These are phyloP conservation scores for Misgurnus anguillicaudatus DNA, from an alignment of 2,113 vertebrate genomes.

Conservation along the genomic window DNA sequence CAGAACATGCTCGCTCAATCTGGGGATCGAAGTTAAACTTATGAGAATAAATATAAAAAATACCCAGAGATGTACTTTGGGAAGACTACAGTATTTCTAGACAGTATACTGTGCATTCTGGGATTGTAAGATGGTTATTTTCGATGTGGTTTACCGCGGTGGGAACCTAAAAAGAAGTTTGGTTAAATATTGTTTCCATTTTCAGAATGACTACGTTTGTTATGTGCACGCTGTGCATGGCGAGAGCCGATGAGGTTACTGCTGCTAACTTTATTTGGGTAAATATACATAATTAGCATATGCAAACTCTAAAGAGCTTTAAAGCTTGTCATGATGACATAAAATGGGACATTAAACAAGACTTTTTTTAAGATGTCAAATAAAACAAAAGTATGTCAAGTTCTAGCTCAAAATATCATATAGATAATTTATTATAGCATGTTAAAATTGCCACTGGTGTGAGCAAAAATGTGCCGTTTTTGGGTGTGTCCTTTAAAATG, in stretches of 20 bases:
- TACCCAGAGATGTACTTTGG: not conserved
- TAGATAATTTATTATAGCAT: no score
- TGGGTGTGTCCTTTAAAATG: no score
- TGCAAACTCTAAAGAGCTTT: not conserved
- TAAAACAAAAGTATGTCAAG: no score
- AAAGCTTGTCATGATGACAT: not conserved
- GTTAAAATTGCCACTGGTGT: no score
- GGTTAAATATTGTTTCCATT: conserved; percentile 51
- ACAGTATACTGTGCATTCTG: conserved; percentile 29
- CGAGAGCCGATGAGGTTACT: not conserved
- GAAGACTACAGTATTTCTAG: conserved; percentile 26
- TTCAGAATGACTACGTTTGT: conserved; percentile 39
- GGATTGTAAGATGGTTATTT: conserved; percentile 55
- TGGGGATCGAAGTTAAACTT: conserved; percentile 1
- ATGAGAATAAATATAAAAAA: conserved; percentile 26
- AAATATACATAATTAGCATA: conserved; percentile 41
- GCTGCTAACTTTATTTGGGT: conserved; percentile 52
- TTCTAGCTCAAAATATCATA: no score
- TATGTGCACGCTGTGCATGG: conserved; percentile 18
- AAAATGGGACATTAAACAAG: no score
- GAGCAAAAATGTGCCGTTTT: no score
- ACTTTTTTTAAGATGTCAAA: no score
- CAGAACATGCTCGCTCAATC: conserved; percentile 11
- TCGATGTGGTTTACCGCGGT: conserved; percentile 56
- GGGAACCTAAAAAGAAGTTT: conserved; percentile 50